These are phyloP conservation scores for Morpho deidamia DNA, from an alignment of 2,888 invertebrate species.

Conservation along the genomic window DNA sequence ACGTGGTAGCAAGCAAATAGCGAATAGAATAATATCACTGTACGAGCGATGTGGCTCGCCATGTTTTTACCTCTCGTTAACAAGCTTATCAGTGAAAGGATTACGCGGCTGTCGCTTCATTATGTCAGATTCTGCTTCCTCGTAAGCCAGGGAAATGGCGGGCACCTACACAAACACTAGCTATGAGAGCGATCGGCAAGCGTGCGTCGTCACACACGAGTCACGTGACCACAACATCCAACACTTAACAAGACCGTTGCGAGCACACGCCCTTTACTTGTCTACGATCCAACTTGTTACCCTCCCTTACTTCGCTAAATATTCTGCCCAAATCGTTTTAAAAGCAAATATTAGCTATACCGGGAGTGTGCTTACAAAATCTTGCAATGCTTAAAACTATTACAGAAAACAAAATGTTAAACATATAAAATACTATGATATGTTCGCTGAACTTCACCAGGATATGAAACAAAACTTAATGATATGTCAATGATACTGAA, in stretches of 20 bases:
- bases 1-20: constrained; percentile 75
- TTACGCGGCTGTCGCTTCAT: constrained; percentile 99
- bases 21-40: constrained; percentile 70
- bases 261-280: constrained; percentile 27
- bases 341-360: neutral
- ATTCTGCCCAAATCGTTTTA: constrained; percentile 5
- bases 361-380: constrained; percentile 50
- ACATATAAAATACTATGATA: constrained; percentile 66
- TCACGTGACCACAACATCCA: constrained; percentile 64
- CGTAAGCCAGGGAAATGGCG: constrained; percentile 98
- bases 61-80: constrained; percentile 95
- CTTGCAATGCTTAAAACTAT: constrained; percentile 56
- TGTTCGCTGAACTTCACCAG: constrained; percentile 39
- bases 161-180: constrained; percentile 89
- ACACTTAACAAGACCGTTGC: constrained; percentile 50
- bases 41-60: constrained; percentile 60
- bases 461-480: constrained; percentile 49
- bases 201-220: constrained; percentile 30
- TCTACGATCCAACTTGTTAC: constrained; percentile 22
- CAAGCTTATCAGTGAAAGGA: constrained; percentile 98
- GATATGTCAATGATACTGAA: constrained; percentile 35
- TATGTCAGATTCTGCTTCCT: constrained; percentile 98
- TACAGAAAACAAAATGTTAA: constrained; percentile 55
- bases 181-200: constrained; percentile 58
- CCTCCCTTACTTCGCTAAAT: neutral